These are phyloP conservation scores for Sinocyclocheilus maitianheensis DNA, from an alignment of 2,113 vertebrate genomes.

Conservation along the genomic window DNA sequence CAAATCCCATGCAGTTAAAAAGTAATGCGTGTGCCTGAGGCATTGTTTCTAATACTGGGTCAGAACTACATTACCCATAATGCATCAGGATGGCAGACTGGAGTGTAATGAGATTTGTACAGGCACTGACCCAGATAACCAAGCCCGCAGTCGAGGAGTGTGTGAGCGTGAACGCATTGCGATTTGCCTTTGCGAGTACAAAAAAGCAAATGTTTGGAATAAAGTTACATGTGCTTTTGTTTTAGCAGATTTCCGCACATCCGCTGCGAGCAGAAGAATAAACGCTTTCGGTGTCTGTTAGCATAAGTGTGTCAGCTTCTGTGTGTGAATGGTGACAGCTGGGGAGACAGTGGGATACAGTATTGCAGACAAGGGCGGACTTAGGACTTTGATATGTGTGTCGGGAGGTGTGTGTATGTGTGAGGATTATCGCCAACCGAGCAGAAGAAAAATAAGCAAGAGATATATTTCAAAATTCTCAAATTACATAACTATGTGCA, in stretches of 20 bases:
- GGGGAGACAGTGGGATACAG: conserved; percentile 44
- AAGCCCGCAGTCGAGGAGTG: conserved; percentile 39
- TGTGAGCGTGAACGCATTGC: conserved; percentile 27
- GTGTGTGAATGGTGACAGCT: conserved; percentile 38
- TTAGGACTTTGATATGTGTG: conserved; percentile 37
- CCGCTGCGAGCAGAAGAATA: neutral
- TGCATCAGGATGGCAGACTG: conserved; percentile 44
- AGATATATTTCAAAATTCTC: conserved; percentile 39
- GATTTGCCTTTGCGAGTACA: conserved; percentile 25
- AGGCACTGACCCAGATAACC: conserved; percentile 54
- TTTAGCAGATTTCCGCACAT: neutral
- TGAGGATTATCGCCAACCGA: conserved; percentile 41
- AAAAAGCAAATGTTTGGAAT: conserved; percentile 32
- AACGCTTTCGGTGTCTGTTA: conserved; percentile 11
- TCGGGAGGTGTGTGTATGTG: neutral
- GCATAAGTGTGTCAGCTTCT: conserved; percentile 28
- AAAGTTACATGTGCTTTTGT: conserved; percentile 38
- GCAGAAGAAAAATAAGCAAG: conserved; percentile 41
- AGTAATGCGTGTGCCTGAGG: neutral
- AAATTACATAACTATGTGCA: conserved; percentile 35
- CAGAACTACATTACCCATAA: conserved; percentile 52
- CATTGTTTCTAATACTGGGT: conserved; percentile 37
- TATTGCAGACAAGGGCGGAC: conserved; percentile 25
- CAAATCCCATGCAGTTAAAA: conserved; percentile 6
- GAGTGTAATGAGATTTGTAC: conserved; percentile 54